Base-by-base conservation (phyloP, 1,140 invertebrate species). In the Sinella curviseta region DNA sequence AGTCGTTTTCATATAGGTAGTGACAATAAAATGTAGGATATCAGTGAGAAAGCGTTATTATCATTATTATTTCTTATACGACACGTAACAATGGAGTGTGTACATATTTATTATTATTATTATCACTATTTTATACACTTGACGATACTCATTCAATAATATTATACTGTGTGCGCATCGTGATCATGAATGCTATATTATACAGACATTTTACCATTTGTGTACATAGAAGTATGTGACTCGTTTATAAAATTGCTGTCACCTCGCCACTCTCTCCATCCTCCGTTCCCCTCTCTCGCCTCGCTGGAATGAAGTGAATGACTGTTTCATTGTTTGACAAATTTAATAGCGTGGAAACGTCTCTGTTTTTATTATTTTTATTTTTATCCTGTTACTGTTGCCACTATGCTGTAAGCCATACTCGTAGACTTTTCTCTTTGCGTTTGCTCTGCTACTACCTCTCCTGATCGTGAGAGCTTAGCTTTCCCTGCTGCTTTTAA, bases 241-340 rank as follows among this genome's bases (percentile, higher is more conserved):
- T 70, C 65, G 65, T 33, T 33, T 70, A 33, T 33, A 33, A 33
- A 70, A 70, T 70, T 30, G 26, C 31, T 33, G 65, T 70, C 65
- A 70, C 65, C 65, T 70, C 65, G 57, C 16, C 57, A 65, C 57
- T n/a, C 26, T 33, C 31, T 70, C n/a, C 31, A 4, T 70, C 31
- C 24, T 60, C 24, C 57, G 12, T 30, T 33, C 24, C 65, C 65
- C 26, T 70, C 31, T 17, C 31, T 70, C 65, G 31, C 28, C 31
- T 70, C 24, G 30, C 65, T 33, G 31, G 28, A 30, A 31, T 16
- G 26, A 70, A 33, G 8, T 70, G 65, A 33, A 30, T 33, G 65
- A 70, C 65, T 70, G 65, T 30, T 70, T 31, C 65, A 31, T 70
- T 70, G 65, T 70, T 70, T 70, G 65, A 70, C 65, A 70, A 70